phyloP scores from a whole-genome alignment of 2,113 vertebrate species.

The Campylomormyrus tamandua region DNA sequence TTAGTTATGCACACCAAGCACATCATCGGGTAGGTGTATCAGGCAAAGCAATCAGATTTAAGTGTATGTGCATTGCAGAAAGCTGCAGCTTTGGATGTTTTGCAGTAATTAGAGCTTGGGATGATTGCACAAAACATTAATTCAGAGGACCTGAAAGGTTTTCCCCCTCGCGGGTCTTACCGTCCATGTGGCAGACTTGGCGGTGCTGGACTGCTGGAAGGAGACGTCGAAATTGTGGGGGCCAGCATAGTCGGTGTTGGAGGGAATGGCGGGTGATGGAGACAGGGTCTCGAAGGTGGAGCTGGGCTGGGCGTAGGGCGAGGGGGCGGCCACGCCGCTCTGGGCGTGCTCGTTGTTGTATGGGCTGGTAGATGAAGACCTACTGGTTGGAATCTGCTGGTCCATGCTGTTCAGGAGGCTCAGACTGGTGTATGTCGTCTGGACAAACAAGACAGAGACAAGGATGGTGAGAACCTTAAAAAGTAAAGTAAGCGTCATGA shows the following conservation, averaged over 20 bases:
- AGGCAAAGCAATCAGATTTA: background rate
- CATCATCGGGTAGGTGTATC: background rate
- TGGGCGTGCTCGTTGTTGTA: constrained; percentile 90
- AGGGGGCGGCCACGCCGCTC: constrained; percentile 88
- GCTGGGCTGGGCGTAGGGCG: constrained; percentile 94
- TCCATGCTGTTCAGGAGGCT: constrained; percentile 97
- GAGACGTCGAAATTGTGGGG: constrained; percentile 97
- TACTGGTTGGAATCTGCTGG: constrained; percentile 93
- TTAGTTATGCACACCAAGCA: background rate
- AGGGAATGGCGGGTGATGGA: constrained; percentile 93
- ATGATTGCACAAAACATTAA: background rate
- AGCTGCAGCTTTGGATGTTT: background rate
- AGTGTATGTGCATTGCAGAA: background rate
- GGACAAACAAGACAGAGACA: constrained; percentile 18
- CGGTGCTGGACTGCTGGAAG: constrained; percentile 97
- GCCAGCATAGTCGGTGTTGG: constrained; percentile 95
- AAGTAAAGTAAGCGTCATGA: background rate
- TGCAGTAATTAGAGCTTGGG: background rate
- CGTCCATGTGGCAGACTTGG: constrained; percentile 98
- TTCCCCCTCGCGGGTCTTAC: constrained; percentile 61
- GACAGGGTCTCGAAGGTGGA: constrained; percentile 94
- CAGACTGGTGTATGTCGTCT: constrained; percentile 97
- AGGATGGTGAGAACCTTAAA: constrained; percentile 18
- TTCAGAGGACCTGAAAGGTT: background rate
- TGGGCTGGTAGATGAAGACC: constrained; percentile 93